Evolutionary conservation across 2,113 vertebrate species (phyloP).

Genomic region (Acrocephalus arundinaceus): DNA sequence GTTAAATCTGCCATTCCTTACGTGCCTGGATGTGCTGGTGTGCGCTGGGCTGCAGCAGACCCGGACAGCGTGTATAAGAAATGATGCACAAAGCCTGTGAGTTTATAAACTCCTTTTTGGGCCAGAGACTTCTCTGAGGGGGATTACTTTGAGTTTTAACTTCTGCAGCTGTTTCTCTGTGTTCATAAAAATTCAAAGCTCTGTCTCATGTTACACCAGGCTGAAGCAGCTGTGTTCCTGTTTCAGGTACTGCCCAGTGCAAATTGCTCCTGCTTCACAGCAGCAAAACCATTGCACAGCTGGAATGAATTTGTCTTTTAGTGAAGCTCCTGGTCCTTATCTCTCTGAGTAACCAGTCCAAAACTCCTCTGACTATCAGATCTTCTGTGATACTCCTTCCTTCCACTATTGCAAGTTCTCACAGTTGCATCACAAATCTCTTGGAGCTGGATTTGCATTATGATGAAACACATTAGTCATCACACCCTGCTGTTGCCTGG

Average conservation of each 20-base stretch:
- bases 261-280: not conserved
- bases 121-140: conserved; percentile 15
- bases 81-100: conserved; percentile 24
- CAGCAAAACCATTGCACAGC: not conserved
- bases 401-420: not conserved
- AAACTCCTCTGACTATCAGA: not conserved
- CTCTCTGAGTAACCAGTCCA: not conserved
- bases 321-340: not conserved
- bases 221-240: not conserved
- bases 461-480: not conserved
- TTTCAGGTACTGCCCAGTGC: conserved; percentile 3
- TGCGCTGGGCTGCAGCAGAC: not conserved
- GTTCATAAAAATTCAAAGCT: conserved; percentile 22
- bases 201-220: not conserved
- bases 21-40: not conserved
- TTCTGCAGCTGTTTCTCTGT: conserved; percentile 53
- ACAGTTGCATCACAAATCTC: not conserved
- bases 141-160: conserved; percentile 21
- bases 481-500: not conserved
- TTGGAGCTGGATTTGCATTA: not conserved
- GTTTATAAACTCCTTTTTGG: conserved; percentile 24
- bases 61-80: not conserved
- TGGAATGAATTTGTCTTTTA: not conserved
- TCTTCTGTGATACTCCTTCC: not conserved
- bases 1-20: not conserved